A percentile compares a stretch with the other conserved stretches of the same genome.
Conservation (phyloP, 2,888 invertebrate genomes). For the Aelia acuminata region DNA sequence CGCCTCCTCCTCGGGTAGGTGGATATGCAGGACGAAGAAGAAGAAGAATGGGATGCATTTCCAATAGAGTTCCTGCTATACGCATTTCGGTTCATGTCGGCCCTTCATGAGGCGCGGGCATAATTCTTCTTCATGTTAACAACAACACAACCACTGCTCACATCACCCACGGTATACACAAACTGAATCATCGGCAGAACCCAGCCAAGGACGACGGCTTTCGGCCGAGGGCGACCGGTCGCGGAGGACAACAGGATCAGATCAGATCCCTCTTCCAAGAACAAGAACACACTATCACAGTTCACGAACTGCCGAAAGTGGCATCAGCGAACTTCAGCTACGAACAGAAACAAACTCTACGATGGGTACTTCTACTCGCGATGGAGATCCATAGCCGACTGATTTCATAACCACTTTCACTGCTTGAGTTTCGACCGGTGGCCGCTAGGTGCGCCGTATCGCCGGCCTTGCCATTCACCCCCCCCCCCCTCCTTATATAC, state of each 20-base stretch:
- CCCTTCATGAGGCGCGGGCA: slow-evolving; percentile 69
- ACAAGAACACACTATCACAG: background rate
- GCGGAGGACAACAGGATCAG: slow-evolving; percentile 1
- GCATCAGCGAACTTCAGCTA: background rate
- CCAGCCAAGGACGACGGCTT: background rate
- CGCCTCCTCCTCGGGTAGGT: slow-evolving; percentile 63
- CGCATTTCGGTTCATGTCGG: slow-evolving; percentile 60
- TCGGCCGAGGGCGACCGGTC: slow-evolving; percentile 15
- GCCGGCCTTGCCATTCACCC: slow-evolving; percentile 43
- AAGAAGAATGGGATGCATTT: slow-evolving; percentile 62
- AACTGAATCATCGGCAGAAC: slow-evolving; percentile 15
- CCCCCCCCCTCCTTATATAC: background rate
- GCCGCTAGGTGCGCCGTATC: background rate
- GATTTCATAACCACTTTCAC: slow-evolving; percentile 59
- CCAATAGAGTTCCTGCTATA: slow-evolving; percentile 58
- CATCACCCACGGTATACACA: slow-evolving; percentile 33
- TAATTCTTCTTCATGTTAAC: background rate
- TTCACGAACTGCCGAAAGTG: background rate
- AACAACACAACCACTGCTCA: slow-evolving; percentile 10
- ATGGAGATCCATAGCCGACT: slow-evolving; percentile 26
- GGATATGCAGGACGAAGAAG: slow-evolving; percentile 64
- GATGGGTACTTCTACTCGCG: background rate
- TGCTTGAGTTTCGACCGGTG: background rate
- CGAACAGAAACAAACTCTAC: background rate
- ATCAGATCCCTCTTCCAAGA: background rate